Conservation (phyloP, 2,888 invertebrate genomes). For the Mayetiola destructor region DNA sequence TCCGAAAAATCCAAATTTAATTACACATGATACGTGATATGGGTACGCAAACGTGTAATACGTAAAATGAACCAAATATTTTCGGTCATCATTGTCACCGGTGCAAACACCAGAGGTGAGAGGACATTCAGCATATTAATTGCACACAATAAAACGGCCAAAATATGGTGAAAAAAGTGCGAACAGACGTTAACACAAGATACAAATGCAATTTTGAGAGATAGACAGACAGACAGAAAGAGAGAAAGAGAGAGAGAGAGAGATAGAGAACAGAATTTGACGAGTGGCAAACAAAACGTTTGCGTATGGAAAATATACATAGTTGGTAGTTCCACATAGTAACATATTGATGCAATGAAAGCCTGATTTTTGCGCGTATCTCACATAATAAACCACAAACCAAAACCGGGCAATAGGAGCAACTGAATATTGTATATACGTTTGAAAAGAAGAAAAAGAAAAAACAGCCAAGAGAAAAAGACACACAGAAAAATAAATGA, state of each 20-base stretch:
- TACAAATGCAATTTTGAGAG: background rate
- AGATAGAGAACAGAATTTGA: background rate
- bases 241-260: background rate
- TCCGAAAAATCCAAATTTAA: conserved; percentile 10
- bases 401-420: no score
- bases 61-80: no score
- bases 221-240: background rate
- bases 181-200: no score
- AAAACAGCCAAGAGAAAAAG: background rate
- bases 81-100: no score
- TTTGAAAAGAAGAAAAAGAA: background rate
- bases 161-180: background rate
- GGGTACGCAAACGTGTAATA: background rate
- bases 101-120: background rate
- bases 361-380: no score
- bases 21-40: conserved; percentile 11
- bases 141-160: background rate
- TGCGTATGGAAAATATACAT: no score
- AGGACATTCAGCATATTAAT: conserved; percentile 5
- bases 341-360: no score
- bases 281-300: background rate
- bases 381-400: no score
- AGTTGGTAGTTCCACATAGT: no score
- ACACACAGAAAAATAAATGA: background rate
- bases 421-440: no score